Evolutionary conservation across 2,888 invertebrate species (phyloP), one percentile per base, ranked within the genome.

Genomic region (Lordiphosa andalusiaca): DNA sequence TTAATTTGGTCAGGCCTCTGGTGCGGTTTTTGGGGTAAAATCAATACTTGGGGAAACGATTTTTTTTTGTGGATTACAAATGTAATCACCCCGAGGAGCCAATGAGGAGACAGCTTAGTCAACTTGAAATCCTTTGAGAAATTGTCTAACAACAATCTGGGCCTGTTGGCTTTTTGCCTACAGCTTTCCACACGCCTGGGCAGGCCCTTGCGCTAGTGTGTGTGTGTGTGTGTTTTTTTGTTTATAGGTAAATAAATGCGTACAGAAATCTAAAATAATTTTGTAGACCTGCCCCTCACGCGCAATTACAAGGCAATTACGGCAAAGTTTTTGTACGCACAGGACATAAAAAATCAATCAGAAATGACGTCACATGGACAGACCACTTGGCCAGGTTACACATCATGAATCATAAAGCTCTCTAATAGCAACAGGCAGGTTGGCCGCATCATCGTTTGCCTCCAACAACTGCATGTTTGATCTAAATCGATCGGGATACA

Each of bases 51-150:
- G 59, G 67, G 64, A 78, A 19, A 19, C 4, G 19, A 4, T 19
- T 19, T 19, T 4, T 19, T 19, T 16, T 19, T 3, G 19, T 19
- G 19, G 19, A 3, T 19, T 19, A 19, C 19, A 19, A 19, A 19
- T 19, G 19, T 71, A 71, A 58, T 58, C 78, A 53, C 78, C 64
- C 51, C 19, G 19, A 19, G 19, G 19, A 19, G 19, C 2, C 19
- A 4, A 19, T 19, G 19, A 19, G 72, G 67, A 46, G 59, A 37
- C 52, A 53, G 62, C 53, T 53, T 60, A 82, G 67, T 67, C 60
- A 53, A 51, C 51, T 49, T 47, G 25, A 76, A 80, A 80, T 80
- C 80, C 80, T 75, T 84, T 84, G 71, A 82, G 80, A 84, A 80
- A 80, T 80, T 84, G 66, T 58, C 54, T 54, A 48, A 21, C 62